Evolutionary conservation across 2,113 vertebrate genomes (phyloP), one percentile per base, ranked within the genome.

Genomic region (Oreochromis aureus): DNA sequence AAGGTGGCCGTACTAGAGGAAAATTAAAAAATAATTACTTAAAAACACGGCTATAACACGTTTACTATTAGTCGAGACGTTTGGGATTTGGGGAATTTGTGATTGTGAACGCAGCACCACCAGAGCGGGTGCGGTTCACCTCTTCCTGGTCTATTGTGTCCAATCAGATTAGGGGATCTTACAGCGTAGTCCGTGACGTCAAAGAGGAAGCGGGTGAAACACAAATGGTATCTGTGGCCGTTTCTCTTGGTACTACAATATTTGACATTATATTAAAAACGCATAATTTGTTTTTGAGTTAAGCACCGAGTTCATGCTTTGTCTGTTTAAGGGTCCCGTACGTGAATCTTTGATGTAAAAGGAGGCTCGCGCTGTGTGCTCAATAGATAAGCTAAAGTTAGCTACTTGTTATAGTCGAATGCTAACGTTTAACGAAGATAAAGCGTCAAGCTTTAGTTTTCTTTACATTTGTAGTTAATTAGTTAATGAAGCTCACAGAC

Each of bases 71-170:
- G 13, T 76, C 63, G 18, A 6, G 6, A 15, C 15, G 56, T 30
- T 48, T 39, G 9, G 22, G 36, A 12, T 4, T 73, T 22, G 24
- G 16, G 0, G 3, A 18, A 27, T 56, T 87, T 88, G 91, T 56
- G 80, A 13, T 78, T 10, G 80, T 94, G 91, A 95, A 94, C 39
- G 89, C 6, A 92, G 34, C 93, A 78, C 3, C 79, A 1, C 2
- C 1, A 18, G 4, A 12, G 93, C 85, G 90, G 95, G 92, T 69
- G 93, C 54, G 86, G 93, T 61, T 36, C 36, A 0, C 22, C 27
- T 0, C 76, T 89, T 92, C 89, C 90, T 27, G n/a, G 48, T 88
- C 2, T 11, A 39, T 55, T 36, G 13, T 69, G 51, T 39, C 93
- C 93, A 95, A 94, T 93, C 90, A 85, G 41, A 90, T 61, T 1